A percentile compares a stretch with the other conserved stretches of the same genome.
Evolutionary conservation across 2,797 vertebrate genomes (phyloP).

Genomic region (Gadopsis marmoratus): DNA sequence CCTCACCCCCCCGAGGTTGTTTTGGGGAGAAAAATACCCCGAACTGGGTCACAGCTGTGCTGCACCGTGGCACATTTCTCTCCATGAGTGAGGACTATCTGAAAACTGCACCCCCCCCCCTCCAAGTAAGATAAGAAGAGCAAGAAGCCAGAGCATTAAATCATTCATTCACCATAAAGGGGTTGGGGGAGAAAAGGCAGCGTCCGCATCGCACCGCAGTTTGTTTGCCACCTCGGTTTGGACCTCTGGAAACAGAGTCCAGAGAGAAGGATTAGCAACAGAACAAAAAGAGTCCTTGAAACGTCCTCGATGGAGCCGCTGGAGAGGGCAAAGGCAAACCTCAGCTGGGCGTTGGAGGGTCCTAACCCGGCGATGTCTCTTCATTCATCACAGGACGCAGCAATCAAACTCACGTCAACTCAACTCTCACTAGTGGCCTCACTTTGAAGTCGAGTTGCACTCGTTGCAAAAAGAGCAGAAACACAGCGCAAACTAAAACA

Average conservation of each 20-base stretch:
- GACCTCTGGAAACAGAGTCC: conserved; percentile 19
- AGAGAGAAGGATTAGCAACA: conserved; percentile 8
- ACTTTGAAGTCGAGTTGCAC: background rate
- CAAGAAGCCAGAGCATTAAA: conserved; percentile 59
- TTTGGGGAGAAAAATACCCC: conserved; percentile 56
- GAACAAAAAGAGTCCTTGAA: conserved; percentile 25
- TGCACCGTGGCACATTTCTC: conserved; percentile 62
- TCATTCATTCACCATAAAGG: conserved; percentile 67
- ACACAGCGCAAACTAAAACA: conserved; percentile 6
- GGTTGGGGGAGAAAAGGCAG: conserved; percentile 27
- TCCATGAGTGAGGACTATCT: conserved; percentile 39
- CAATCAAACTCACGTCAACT: background rate
- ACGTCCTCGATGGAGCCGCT: background rate
- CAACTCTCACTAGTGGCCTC: background rate
- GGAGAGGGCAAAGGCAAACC: background rate
- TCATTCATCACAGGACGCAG: conserved; percentile 36
- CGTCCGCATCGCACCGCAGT: conserved; percentile 1
- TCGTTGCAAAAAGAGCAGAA: background rate
- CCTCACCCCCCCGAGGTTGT: conserved; percentile 19
- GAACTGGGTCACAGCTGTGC: conserved; percentile 80
- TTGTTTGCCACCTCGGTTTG: conserved; percentile 4
- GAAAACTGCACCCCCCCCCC: conserved; percentile 46
- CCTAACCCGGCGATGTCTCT: conserved; percentile 14
- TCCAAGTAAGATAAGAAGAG: conserved; percentile 62
- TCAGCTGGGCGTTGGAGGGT: conserved; percentile 12